Evolutionary conservation across 1,140 invertebrate genomes (phyloP).

Genomic region (Kradibia gibbosae): DNA sequence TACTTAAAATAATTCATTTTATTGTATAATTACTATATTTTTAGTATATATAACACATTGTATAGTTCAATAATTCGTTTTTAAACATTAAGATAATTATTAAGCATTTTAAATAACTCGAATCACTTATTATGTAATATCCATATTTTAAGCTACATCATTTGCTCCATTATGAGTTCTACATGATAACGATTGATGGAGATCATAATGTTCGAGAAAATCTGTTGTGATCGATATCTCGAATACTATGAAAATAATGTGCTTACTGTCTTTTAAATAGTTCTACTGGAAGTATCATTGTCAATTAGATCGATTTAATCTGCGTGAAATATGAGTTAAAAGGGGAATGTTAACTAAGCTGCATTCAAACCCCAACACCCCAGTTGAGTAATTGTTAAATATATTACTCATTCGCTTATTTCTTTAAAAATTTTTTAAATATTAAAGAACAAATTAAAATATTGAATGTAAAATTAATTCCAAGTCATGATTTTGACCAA

Average conservation of each 20-base stretch:
- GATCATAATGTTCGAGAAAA: not conserved
- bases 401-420: too few species aligned
- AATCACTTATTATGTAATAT: not conserved
- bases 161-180: not conserved
- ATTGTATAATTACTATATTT: too few species aligned
- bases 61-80: too few species aligned
- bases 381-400: not conserved
- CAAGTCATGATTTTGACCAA: too few species aligned
- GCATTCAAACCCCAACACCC: not conserved
- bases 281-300: not conserved
- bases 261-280: not conserved
- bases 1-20: too few species aligned
- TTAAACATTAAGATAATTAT: too few species aligned
- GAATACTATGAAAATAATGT: not conserved
- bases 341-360: not conserved
- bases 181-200: not conserved
- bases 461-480: too few species aligned
- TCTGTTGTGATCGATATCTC: not conserved
- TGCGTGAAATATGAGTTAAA: slow-evolving; percentile 10
- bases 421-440: too few species aligned
- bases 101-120: not conserved
- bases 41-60: too few species aligned
- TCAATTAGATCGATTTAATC: not conserved
- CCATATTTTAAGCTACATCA: not conserved
- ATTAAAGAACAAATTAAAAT: too few species aligned